Evolutionary conservation across 1,140 invertebrate genomes (phyloP), one percentile per base, ranked within the genome.

Genomic region (Heliconius eleuchia): DNA sequence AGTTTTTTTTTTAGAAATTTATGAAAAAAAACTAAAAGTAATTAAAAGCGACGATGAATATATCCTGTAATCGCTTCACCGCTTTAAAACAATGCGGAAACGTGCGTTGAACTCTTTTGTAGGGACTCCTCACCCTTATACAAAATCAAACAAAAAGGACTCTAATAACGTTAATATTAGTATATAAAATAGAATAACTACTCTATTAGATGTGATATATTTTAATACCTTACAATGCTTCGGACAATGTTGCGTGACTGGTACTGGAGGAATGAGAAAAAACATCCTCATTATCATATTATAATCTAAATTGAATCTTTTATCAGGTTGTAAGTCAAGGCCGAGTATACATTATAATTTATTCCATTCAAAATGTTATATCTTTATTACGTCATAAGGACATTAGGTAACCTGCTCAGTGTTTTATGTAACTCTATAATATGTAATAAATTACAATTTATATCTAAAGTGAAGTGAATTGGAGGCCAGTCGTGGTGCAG

Each of bases 71-170:
- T 84, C 86, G 86, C 87, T 88, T 87, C 79, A 90, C 77, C 84
- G 88, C 81, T 66, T 85, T 78, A 82, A 87, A 85, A 92, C 91
- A 92, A 92, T 88, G 85, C 88, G 82, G 80, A 84, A 80, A 89
- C 88, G 92, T 89, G 91, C 92, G 92, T 94, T 94, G 92, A 94
- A 94, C 92, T 94, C 92, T 94, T 94, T 94, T 94, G 85, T 91
- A 93, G 88, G 91, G 92, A 89, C 86, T 85, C 81, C 76, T 86
- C 85, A 80, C 83, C 83, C 83, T 78, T 81, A 77, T 72, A 74
- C 78, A 23, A 71, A 52, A 5, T 27, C 77, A 73, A 23, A 71
- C 37, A 72, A 81, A 81, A 76, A 66, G 42, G 11, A 30, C 80
- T 77, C 75, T 81, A 78, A 39, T 19, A n/a, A 4, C 13, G 73